These are phyloP conservation scores for Scaptomyza reducta DNA, from an alignment of 2,888 invertebrate species.

Conservation along the genomic window DNA sequence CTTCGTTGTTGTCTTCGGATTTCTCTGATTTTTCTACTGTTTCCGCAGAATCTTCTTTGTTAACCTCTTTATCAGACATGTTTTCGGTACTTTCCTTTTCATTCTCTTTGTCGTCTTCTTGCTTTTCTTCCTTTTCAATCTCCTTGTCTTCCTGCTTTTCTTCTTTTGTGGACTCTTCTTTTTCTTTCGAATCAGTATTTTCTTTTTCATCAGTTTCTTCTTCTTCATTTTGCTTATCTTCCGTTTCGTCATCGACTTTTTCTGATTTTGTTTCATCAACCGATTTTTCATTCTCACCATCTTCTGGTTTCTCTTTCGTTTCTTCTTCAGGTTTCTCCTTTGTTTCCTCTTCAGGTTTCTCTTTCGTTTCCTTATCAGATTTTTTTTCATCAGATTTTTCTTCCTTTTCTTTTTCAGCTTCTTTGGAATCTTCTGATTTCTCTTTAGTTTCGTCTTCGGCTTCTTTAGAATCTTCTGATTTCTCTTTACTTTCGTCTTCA, in stretches of 20 bases:
- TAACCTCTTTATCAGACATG: background rate
- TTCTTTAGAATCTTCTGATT: conserved; percentile 9
- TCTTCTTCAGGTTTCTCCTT: conserved; percentile 20
- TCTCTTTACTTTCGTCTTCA: conserved; percentile 19
- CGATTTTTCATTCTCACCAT: conserved; percentile 27
- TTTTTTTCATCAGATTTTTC: conserved; percentile 18
- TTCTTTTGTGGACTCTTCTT: background rate
- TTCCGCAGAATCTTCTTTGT: background rate
- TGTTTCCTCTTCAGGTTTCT: conserved; percentile 15
- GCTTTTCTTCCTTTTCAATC: background rate
- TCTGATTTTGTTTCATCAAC: conserved; percentile 16
- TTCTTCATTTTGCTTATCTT: conserved; percentile 4
- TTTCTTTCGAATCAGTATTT: background rate
- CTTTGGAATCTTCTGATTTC: conserved; percentile 6
- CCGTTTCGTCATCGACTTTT: conserved; percentile 1
- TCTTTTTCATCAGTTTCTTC: background rate
- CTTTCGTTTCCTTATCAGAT: conserved; percentile 1
- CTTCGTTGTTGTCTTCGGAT: conserved; percentile 4
- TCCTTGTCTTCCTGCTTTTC: background rate
- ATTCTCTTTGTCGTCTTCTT: conserved; percentile 8
- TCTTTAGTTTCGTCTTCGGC: conserved; percentile 18
- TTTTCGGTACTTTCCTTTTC: background rate
- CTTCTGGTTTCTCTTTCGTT: conserved; percentile 20
- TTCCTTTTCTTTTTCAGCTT: conserved; percentile 11
- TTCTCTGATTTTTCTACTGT: background rate